These are phyloP conservation scores for Aelia acuminata DNA, from an alignment of 2,888 invertebrate species.

Conservation along the genomic window DNA sequence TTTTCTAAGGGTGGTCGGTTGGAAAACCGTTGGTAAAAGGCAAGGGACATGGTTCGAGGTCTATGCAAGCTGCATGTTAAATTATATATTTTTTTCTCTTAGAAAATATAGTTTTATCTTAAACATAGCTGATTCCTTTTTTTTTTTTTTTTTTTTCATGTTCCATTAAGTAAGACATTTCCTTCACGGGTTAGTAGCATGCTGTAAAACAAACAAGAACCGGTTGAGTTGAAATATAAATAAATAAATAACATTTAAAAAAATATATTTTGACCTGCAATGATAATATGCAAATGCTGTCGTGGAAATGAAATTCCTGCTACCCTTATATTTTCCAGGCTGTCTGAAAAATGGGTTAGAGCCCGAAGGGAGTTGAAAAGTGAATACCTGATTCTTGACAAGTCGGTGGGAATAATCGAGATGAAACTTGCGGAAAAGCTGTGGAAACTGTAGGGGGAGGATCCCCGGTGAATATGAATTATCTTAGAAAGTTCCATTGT, in stretches of 20 bases:
- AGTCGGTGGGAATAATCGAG: constrained; percentile 19
- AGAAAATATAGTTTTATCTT: not conserved
- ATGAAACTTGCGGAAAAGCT: constrained; percentile 39
- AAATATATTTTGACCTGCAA: not conserved
- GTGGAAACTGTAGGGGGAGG: constrained; percentile 21
- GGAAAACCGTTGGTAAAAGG: too few relatives aligned
- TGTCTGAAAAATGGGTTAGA: not conserved
- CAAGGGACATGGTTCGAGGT: too few relatives aligned
- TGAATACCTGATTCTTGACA: constrained; percentile 42
- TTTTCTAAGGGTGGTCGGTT: too few relatives aligned
- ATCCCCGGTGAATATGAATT: constrained; percentile 36
- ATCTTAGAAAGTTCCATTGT: constrained; percentile 46
- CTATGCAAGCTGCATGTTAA: too few relatives aligned
- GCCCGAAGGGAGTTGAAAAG: not conserved
- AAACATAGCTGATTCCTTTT: not conserved
- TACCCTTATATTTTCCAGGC: not conserved
- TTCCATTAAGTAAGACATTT: too few relatives aligned
- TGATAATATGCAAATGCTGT: not conserved
- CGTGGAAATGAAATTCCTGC: not conserved
- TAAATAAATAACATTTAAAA: too few relatives aligned
- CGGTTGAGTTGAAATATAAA: too few relatives aligned
- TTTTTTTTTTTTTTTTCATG: too few relatives aligned
- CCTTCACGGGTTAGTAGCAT: too few relatives aligned
- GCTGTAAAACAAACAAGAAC: too few relatives aligned
- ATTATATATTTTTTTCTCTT: not conserved